Evolutionary conservation across 1,140 invertebrate genomes (phyloP).

Genomic region (Chlorops oryzae): DNA sequence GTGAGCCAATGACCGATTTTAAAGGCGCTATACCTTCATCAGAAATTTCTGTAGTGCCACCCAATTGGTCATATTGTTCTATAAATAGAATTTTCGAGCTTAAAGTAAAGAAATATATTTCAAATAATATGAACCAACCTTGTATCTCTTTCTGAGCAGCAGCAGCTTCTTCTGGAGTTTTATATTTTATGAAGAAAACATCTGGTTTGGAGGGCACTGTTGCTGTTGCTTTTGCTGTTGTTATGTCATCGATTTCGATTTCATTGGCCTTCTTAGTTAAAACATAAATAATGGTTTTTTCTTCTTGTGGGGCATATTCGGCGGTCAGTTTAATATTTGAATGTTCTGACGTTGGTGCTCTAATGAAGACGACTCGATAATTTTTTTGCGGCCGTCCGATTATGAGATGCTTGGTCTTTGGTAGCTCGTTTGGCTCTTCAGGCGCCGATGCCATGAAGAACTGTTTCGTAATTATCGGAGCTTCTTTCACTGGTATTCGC

Average conservation of each 20-base stretch:
- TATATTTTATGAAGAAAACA: slow-evolving; percentile 68
- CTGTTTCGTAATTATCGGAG: slow-evolving; percentile 18
- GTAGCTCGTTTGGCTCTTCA: slow-evolving; percentile 10
- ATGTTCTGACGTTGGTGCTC: slow-evolving; percentile 62
- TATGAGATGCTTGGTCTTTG: slow-evolving; percentile 11
- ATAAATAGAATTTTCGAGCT: too few species aligned
- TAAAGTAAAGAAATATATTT: too few species aligned
- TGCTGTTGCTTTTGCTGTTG: slow-evolving; percentile 41
- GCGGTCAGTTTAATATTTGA: slow-evolving; percentile 58
- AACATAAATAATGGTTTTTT: slow-evolving; percentile 79
- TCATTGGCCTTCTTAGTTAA: slow-evolving; percentile 59
- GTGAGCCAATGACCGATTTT: slow-evolving; percentile 26
- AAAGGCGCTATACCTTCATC: slow-evolving; percentile 29
- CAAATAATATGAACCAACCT: slow-evolving; percentile 13
- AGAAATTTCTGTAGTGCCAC: slow-evolving; percentile 30
- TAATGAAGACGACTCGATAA: slow-evolving; percentile 82
- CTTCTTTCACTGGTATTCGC: too few species aligned
- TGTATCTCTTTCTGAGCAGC: slow-evolving; percentile 40
- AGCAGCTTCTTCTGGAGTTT: slow-evolving; percentile 55
- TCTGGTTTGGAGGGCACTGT: slow-evolving; percentile 61
- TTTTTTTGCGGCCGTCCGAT: slow-evolving; percentile 59
- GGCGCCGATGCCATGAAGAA: slow-evolving; percentile 18
- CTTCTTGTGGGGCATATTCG: slow-evolving; percentile 62
- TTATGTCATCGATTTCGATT: slow-evolving; percentile 29
- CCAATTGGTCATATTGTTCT: slow-evolving; percentile 35